Evolutionary conservation across 2,113 vertebrate species (phyloP).

Genomic region (Cardinalis cardinalis): DNA sequence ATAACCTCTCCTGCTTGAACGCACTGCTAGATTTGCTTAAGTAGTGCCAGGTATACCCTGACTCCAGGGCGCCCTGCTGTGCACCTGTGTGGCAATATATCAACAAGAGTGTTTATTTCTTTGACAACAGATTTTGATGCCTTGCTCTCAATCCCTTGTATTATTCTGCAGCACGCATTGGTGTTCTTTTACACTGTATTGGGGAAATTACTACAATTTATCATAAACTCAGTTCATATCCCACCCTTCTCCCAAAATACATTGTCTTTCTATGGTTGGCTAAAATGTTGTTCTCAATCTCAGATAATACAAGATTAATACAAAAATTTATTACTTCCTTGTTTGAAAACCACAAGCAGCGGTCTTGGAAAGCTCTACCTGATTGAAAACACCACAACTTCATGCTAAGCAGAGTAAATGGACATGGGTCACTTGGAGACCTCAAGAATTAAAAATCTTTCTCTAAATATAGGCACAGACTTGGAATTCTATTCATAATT

Average conservation of each 20-base stretch:
- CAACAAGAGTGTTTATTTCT: neutral
- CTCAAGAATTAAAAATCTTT: neutral
- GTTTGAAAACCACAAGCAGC: neutral
- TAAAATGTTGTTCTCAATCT: neutral
- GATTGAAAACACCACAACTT: neutral
- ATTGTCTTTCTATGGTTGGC: accelerated
- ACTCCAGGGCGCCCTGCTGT: neutral
- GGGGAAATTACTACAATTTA: neutral
- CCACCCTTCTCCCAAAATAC: neutral
- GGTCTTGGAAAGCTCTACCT: neutral
- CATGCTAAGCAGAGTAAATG: neutral
- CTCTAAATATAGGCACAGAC: neutral
- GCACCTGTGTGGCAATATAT: neutral
- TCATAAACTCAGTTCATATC: neutral
- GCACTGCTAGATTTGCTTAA: neutral
- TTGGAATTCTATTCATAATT: neutral
- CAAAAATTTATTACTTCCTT: neutral
- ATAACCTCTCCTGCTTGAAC: constrained; percentile 1
- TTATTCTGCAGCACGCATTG: neutral
- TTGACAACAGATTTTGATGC: neutral
- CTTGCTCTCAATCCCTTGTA: neutral
- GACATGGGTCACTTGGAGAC: neutral
- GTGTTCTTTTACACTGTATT: neutral
- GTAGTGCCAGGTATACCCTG: neutral
- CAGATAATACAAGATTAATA: neutral